Base-by-base conservation (phyloP, 2,113 vertebrate genomes). In the Dasypus novemcinctus region DNA sequence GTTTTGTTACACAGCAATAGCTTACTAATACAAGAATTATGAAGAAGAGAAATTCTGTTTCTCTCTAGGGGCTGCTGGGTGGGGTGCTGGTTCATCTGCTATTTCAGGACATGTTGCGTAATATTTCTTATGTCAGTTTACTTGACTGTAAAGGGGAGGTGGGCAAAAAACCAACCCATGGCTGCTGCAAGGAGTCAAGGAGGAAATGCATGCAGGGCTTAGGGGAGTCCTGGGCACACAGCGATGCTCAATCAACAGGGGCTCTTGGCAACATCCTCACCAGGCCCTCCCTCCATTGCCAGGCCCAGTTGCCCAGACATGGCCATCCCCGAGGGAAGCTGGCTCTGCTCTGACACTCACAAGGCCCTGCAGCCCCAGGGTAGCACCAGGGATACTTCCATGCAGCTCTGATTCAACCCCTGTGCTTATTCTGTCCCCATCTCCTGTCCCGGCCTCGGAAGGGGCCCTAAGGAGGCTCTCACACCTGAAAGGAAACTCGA, bases 171-270 rank as follows among this genome's bases (percentile, higher is more conserved):
- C 3, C 33, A 29, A 12, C 25, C 12, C 29, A 12, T 21, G 41
- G 57, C 36, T 25, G n/a, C 59, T 41, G 11, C 43, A 36, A 29
- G 15, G 2, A 15, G 14, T 21, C 7, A 29, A 64, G 57, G 59
- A 52, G 15, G 7, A 21, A 49, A 38, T 21, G 36, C 3, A 46
- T 1, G 3, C 11, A 61, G 59, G 8, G 25, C 43, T 15, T 29
- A 52, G 2, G 36, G 18, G 29, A 23, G 20, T 10, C 29, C 59
- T 21, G 54, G 61, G 49, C 1, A 0, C 46, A 1, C 8, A 5
- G 29, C 1, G 38, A 18, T 7, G 8, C 69, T 41, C 27, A 4
- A 2, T 20, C 3, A n/a, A 29, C 0, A 21, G 21, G 13, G 29
- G 43, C 15, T 76, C 57, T 66, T 27, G 7, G 31, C 3, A 3